Evolutionary conservation across 2,797 vertebrate species (phyloP).

Genomic region (Brachymystax lenok): DNA sequence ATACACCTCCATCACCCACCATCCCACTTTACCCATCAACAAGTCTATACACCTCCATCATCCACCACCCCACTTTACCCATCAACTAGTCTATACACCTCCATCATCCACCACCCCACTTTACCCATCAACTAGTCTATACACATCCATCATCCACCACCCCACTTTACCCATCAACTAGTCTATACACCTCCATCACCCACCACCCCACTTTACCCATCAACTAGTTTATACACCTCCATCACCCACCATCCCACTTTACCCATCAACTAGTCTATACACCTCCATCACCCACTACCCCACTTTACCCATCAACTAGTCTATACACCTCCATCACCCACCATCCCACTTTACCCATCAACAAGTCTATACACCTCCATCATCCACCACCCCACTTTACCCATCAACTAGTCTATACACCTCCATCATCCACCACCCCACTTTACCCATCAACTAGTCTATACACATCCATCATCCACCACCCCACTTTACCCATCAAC

Average conservation of each 20-base stretch:
- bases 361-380: slow-evolving; percentile 19
- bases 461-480: slow-evolving; percentile 51
- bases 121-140: slow-evolving; percentile 45
- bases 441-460: slow-evolving; percentile 45
- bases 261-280: background rate
- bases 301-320: too few species aligned
- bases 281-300: too few species aligned
- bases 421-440: slow-evolving; percentile 45
- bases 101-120: slow-evolving; percentile 26
- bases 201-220: slow-evolving; percentile 45
- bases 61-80: slow-evolving; percentile 18
- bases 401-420: slow-evolving; percentile 37
- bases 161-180: slow-evolving; percentile 52
- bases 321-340: too few species aligned
- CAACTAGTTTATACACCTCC: too few species aligned
- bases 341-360: slow-evolving; percentile 38
- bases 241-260: slow-evolving; percentile 25
- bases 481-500: slow-evolving; percentile 31
- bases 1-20: too few species aligned
- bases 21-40: too few species aligned
- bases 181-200: slow-evolving; percentile 14
- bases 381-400: slow-evolving; percentile 36
- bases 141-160: slow-evolving; percentile 29
- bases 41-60: too few species aligned
- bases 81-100: slow-evolving; percentile 34